A percentile compares a stretch with the other conserved stretches of the same genome.
Conservation (phyloP, 2,113 vertebrate genomes). For the Cyanoliseus patagonus region DNA sequence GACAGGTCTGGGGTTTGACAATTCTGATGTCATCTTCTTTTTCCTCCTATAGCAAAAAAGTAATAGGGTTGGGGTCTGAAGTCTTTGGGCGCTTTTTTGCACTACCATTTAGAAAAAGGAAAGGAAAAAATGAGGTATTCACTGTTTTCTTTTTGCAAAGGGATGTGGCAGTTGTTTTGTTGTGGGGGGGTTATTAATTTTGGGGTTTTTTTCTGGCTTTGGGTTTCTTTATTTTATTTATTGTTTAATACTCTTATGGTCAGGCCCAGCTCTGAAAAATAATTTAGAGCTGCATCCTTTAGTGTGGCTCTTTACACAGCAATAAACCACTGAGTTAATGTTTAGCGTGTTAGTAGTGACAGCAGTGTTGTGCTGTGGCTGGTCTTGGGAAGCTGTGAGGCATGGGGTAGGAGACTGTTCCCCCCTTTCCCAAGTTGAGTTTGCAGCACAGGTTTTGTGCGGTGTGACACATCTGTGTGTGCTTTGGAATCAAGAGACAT, state of each 20-base stretch:
- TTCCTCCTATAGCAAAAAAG: background rate
- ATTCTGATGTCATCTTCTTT: rapidly evolving
- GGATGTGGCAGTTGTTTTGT: background rate
- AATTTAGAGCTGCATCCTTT: background rate
- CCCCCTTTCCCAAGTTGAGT: background rate
- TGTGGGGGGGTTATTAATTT: background rate
- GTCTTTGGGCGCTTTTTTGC: background rate
- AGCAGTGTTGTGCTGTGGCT: background rate
- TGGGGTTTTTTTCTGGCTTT: rapidly evolving
- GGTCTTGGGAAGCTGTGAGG: background rate
- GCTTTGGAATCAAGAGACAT: background rate
- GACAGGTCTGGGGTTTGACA: background rate
- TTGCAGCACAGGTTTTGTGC: background rate
- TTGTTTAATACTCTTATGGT: background rate
- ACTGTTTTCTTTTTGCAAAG: background rate
- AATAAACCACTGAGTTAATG: background rate
- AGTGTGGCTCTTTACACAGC: background rate
- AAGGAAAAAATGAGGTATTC: background rate
- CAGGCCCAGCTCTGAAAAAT: rapidly evolving
- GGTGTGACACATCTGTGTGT: rapidly evolving
- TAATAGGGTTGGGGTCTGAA: background rate
- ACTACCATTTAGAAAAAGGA: background rate
- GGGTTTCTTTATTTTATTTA: background rate
- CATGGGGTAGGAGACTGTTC: rapidly evolving
- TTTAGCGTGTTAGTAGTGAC: background rate